Conservation (phyloP, 2,888 invertebrate species). For the Lypha dubia region DNA sequence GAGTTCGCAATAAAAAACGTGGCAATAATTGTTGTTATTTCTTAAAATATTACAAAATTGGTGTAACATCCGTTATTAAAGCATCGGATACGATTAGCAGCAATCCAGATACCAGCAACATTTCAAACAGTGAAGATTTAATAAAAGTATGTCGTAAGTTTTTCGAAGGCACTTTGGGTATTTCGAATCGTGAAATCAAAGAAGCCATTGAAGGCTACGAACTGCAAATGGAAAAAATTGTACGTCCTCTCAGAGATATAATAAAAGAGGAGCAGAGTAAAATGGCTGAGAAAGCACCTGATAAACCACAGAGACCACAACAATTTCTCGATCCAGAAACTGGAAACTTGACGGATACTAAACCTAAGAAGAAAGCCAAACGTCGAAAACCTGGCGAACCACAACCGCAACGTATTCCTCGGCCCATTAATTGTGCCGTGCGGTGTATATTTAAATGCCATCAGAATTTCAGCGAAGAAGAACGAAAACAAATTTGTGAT, state of each 20-base stretch:
- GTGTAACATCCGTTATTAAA: not conserved
- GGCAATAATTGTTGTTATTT: slow-evolving; percentile 66
- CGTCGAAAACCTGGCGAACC: slow-evolving; percentile 66
- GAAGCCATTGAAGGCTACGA: slow-evolving; percentile 68
- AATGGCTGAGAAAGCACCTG: slow-evolving; percentile 10
- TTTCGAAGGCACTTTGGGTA: slow-evolving; percentile 59
- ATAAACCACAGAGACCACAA: slow-evolving; percentile 37
- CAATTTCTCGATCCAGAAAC: slow-evolving; percentile 65
- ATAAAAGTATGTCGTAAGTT: slow-evolving; percentile 72
- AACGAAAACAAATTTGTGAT: slow-evolving; percentile 73
- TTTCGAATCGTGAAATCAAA: slow-evolving; percentile 64
- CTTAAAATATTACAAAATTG: slow-evolving; percentile 49
- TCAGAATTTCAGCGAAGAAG: slow-evolving; percentile 71
- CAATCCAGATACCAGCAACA: not conserved
- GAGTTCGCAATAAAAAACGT: slow-evolving; percentile 62
- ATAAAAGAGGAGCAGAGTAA: slow-evolving; percentile 44
- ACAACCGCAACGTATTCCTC: slow-evolving; percentile 70
- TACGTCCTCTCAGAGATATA: slow-evolving; percentile 44
- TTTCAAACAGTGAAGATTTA: slow-evolving; percentile 11
- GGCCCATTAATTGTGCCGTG: slow-evolving; percentile 73
- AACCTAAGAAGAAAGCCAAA: slow-evolving; percentile 49
- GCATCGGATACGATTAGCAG: not conserved
- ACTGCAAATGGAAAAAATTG: slow-evolving; percentile 28
- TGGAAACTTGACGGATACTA: slow-evolving; percentile 46
- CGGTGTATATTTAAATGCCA: slow-evolving; percentile 73